phyloP scores from a whole-genome alignment of 2,113 vertebrate species.

The Syrrhaptes paradoxus region DNA sequence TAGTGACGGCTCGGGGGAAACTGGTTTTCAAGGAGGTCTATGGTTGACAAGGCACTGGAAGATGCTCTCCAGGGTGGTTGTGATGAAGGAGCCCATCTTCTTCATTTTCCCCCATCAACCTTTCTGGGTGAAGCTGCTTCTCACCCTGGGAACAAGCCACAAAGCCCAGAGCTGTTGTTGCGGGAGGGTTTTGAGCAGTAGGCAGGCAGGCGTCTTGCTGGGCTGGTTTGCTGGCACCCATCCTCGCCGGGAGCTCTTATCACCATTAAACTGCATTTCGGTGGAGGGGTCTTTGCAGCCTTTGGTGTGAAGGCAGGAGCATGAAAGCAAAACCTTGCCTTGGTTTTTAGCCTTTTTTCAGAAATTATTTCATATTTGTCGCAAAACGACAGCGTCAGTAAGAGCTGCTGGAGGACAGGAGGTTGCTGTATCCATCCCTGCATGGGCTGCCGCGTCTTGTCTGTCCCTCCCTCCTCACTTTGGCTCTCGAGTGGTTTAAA shows the following conservation, averaged over 20 bases:
- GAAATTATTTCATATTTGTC: background rate
- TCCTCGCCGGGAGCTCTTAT: background rate
- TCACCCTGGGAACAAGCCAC: background rate
- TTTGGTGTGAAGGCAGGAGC: background rate
- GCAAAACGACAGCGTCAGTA: background rate
- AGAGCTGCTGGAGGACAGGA: background rate
- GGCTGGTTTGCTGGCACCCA: background rate
- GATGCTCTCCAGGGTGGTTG: background rate
- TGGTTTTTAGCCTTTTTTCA: background rate
- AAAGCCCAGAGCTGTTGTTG: background rate
- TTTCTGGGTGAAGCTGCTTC: background rate
- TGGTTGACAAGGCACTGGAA: background rate
- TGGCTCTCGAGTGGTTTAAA: background rate
- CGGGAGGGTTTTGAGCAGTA: background rate
- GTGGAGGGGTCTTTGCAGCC: background rate
- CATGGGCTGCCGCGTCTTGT: background rate
- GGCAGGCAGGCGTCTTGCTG: background rate
- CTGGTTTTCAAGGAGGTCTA: background rate
- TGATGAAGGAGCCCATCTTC: background rate
- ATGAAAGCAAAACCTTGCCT: background rate
- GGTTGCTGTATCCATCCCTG: fast-evolving
- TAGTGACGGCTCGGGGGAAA: background rate
- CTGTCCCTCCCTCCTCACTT: background rate
- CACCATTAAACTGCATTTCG: background rate
- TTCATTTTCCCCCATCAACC: background rate